Evolutionary conservation across 2,888 invertebrate species (phyloP).

Genomic region (Cremastobaeus sp.): DNA sequence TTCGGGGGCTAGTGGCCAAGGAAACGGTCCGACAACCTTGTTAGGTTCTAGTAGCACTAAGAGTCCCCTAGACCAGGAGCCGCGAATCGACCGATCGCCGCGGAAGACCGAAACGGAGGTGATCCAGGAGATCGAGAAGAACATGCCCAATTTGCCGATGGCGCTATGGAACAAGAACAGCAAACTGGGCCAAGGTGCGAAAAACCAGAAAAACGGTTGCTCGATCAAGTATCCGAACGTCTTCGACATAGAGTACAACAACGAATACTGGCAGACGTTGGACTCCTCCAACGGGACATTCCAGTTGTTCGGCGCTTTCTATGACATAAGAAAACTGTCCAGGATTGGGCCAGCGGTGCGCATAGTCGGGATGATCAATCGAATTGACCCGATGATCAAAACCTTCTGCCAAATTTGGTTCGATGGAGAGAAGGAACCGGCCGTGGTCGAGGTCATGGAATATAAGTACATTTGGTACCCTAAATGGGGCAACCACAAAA

Average conservation of each 20-base stretch:
- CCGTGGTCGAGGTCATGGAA: constrained; percentile 89
- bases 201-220: constrained; percentile 55
- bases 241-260: constrained; percentile 94
- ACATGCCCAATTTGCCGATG: constrained; percentile 90
- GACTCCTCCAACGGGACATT: constrained; percentile 91
- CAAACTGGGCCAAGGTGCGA: constrained; percentile 70
- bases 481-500: constrained; percentile 96
- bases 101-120: constrained; percentile 85
- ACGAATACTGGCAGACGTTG: constrained; percentile 94
- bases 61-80: constrained; percentile 79
- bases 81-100: constrained; percentile 82
- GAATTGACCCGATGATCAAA: constrained; percentile 89
- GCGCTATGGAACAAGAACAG: constrained; percentile 90
- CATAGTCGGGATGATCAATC: constrained; percentile 92
- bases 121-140: constrained; percentile 87
- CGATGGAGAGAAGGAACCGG: constrained; percentile 89
- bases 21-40: constrained; percentile 56
- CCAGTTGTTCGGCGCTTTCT: constrained; percentile 93
- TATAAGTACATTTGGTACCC: constrained; percentile 97
- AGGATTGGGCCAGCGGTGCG: constrained; percentile 90
- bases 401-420: constrained; percentile 95
- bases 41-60: constrained; percentile 76
- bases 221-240: constrained; percentile 87
- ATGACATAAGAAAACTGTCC: constrained; percentile 88
- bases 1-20: constrained; percentile 63